phyloP scores from a whole-genome alignment of 2,113 vertebrate species.

The Pterocles burchelli region DNA sequence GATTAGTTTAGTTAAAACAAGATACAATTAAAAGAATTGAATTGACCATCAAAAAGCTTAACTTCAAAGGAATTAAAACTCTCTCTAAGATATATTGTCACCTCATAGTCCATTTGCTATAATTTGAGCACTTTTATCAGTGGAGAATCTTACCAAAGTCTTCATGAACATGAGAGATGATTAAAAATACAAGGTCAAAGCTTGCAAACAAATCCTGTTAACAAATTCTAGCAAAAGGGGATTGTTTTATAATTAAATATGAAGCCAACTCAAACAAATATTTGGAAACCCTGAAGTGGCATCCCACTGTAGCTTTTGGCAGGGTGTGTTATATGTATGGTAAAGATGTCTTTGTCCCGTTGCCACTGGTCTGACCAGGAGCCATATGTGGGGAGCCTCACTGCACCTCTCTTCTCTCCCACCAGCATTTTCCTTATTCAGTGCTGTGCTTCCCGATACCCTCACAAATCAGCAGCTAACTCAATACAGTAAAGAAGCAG shows the following conservation, averaged over 20 bases:
- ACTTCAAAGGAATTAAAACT: slow-evolving; percentile 26
- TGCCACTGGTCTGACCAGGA: neutral
- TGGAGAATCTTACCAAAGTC: neutral
- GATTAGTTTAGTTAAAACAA: neutral
- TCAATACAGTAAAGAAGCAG: neutral
- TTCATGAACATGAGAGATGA: neutral
- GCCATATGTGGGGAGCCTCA: neutral
- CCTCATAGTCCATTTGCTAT: neutral
- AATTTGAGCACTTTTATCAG: slow-evolving; percentile 5
- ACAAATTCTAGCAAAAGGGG: neutral
- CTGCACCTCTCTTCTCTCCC: neutral
- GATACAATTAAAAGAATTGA: neutral
- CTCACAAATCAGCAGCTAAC: neutral
- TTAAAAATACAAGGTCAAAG: slow-evolving; percentile 55
- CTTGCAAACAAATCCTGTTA: slow-evolving; percentile 15
- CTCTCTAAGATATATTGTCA: neutral
- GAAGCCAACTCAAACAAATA: slow-evolving; percentile 24
- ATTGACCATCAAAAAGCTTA: slow-evolving; percentile 12
- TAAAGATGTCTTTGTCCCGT: neutral
- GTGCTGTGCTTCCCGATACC: neutral
- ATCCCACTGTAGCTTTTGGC: neutral
- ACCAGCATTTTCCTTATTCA: neutral
- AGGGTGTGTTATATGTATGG: fast-evolving
- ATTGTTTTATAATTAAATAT: slow-evolving; percentile 19
- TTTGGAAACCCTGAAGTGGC: neutral